Conservation (phyloP, 2,888 invertebrate genomes). For the Cartodere bifasciata region DNA sequence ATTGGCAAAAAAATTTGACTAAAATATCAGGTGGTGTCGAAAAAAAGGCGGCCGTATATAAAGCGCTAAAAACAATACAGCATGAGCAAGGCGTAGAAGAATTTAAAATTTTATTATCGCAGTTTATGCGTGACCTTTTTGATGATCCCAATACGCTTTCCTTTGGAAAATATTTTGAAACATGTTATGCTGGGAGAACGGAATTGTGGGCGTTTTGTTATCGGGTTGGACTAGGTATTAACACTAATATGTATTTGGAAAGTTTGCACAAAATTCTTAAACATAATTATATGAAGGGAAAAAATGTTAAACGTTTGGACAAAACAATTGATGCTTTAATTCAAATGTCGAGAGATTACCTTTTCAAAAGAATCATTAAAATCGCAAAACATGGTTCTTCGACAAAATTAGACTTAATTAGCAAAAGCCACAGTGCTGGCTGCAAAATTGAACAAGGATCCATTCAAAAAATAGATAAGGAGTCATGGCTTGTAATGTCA, state of each 20-base stretch:
- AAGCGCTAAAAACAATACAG: conserved; percentile 12
- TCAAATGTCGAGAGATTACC: conserved; percentile 12
- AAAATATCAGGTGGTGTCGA: conserved; percentile 15
- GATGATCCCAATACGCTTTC: background rate
- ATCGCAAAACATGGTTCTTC: conserved; percentile 2
- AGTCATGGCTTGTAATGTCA: too few species aligned
- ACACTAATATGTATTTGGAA: conserved; percentile 18
- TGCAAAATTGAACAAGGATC: too few species aligned
- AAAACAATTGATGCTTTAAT: conserved; percentile 13
- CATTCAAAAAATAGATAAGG: too few species aligned
- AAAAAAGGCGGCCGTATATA: conserved; percentile 13
- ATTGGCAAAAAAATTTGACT: conserved; percentile 14
- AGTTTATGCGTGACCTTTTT: conserved; percentile 7
- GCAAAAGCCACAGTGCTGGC: too few species aligned
- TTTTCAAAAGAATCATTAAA: conserved; percentile 13
- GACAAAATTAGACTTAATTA: too few species aligned
- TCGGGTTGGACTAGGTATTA: conserved; percentile 13
- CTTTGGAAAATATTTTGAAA: conserved; percentile 13
- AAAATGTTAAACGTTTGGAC: conserved; percentile 16
- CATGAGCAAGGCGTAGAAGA: background rate
- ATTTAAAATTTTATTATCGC: conserved; percentile 3
- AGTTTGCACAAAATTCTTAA: conserved; percentile 15
- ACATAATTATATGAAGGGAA: conserved; percentile 15
- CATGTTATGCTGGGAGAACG: conserved; percentile 6
- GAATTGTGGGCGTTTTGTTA: conserved; percentile 15